Evolutionary conservation across 2,797 vertebrate species (phyloP).

Genomic region (Notoglanidium macrostoma): DNA sequence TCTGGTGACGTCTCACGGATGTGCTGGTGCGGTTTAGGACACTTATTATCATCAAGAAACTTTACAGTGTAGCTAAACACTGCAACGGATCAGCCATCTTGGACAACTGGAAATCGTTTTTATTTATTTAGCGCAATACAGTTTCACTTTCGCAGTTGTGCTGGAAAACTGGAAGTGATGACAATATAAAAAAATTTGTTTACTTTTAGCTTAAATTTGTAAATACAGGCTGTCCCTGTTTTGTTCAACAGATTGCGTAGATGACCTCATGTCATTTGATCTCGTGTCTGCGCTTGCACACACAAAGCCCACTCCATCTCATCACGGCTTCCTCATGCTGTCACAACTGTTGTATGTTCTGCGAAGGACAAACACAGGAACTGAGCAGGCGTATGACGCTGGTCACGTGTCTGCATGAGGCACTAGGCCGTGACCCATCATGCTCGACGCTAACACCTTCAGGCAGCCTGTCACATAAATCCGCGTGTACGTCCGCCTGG

Average conservation of each 20-base stretch:
- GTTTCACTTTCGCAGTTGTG: not conserved
- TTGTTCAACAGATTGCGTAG: not conserved
- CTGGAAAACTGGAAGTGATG: not conserved
- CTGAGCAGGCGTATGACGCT: conserved; percentile 27
- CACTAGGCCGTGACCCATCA: conserved; percentile 55
- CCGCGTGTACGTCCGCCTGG: conserved; percentile 58
- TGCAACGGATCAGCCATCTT: not conserved
- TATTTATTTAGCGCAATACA: not conserved
- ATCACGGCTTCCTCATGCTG: not conserved
- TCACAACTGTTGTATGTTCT: conserved; percentile 34
- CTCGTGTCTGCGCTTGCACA: not conserved
- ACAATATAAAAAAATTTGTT: not conserved
- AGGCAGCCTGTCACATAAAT: conserved; percentile 77
- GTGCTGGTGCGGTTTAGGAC: not conserved
- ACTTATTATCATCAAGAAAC: not conserved
- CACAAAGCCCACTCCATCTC: conserved; percentile 1
- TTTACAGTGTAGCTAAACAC: not conserved
- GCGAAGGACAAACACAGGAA: conserved; percentile 54
- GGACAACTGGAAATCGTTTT: not conserved
- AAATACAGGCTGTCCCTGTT: not conserved
- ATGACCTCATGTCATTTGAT: not conserved
- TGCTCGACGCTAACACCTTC: conserved; percentile 67
- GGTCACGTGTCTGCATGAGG: conserved; percentile 51
- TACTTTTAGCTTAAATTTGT: not conserved
- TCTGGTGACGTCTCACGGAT: not conserved